Percentiles rank a stretch among this genome's conserved stretches.
phyloP scores from a whole-genome alignment of 2,113 vertebrate species.

The Amazona guildingii region DNA sequence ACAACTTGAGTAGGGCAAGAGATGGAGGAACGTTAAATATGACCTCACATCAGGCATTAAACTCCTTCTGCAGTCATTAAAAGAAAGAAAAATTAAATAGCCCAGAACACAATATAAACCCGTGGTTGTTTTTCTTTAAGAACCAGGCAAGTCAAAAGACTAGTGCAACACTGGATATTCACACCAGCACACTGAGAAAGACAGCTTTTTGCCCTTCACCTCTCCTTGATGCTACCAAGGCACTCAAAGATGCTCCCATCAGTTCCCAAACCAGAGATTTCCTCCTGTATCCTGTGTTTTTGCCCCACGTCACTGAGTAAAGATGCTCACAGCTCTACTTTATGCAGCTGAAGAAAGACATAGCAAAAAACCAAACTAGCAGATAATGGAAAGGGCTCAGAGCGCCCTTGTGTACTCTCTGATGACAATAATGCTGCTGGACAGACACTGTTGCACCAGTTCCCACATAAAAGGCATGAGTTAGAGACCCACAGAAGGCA shows the following conservation, averaged over 20 bases:
- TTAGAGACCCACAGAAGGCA: neutral
- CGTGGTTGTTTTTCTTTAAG: neutral
- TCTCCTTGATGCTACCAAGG: neutral
- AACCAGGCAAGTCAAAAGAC: neutral
- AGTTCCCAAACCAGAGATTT: neutral
- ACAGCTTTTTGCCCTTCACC: neutral
- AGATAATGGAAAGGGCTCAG: neutral
- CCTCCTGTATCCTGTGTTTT: neutral
- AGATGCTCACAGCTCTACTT: neutral
- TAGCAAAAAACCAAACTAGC: neutral
- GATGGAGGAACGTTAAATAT: neutral
- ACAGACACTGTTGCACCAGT: neutral
- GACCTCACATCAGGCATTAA: neutral
- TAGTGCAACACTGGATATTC: neutral
- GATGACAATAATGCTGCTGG: neutral
- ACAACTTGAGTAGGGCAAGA: neutral
- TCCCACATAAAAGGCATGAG: neutral
- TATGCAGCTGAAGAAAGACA: neutral
- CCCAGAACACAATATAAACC: neutral
- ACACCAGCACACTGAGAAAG: neutral
- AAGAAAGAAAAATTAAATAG: neutral
- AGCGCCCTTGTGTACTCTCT: neutral
- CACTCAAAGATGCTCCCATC: neutral
- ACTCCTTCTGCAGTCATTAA: neutral
- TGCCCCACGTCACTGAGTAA: neutral